These are phyloP conservation scores for Amphipoea oculea DNA, from an alignment of 2,888 invertebrate genomes.

Conservation along the genomic window DNA sequence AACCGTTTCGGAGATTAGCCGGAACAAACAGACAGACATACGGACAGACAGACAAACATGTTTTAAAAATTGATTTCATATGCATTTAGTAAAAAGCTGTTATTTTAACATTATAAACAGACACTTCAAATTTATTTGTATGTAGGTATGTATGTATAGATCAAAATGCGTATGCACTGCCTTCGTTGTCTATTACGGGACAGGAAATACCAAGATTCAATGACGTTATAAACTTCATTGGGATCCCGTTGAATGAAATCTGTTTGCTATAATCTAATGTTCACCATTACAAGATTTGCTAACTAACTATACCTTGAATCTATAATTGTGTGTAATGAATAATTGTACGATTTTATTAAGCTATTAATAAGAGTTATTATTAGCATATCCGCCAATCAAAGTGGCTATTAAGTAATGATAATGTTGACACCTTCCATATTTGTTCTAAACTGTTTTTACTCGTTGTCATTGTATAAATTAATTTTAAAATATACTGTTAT, in stretches of 20 bases:
- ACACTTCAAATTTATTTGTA: background rate
- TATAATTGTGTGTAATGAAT: conserved; percentile 21
- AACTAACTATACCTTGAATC: conserved; percentile 33
- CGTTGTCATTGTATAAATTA: conserved; percentile 40
- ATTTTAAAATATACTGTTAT: conserved; percentile 15
- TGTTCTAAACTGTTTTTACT: conserved; percentile 48
- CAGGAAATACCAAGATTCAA: conserved; percentile 43
- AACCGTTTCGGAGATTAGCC: background rate
- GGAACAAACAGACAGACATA: background rate
- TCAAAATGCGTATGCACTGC: conserved; percentile 2
- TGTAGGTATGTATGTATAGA: background rate
- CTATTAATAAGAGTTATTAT: conserved; percentile 39
- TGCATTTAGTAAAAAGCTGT: background rate
- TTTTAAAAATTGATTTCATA: background rate
- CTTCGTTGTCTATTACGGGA: conserved; percentile 4
- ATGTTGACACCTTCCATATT: conserved; percentile 56
- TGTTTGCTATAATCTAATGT: conserved; percentile 18
- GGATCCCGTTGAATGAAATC: conserved; percentile 30
- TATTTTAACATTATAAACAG: background rate
- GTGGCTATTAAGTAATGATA: conserved; percentile 39
- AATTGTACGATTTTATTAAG: conserved; percentile 26
- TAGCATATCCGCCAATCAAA: conserved; percentile 43
- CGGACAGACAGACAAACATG: background rate
- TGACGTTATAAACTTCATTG: conserved; percentile 25
- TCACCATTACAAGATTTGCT: conserved; percentile 27